A percentile compares a stretch with the other conserved stretches of the same genome.
phyloP scores from a whole-genome alignment of 2,888 invertebrate species.

The Tortricodes alternella region DNA sequence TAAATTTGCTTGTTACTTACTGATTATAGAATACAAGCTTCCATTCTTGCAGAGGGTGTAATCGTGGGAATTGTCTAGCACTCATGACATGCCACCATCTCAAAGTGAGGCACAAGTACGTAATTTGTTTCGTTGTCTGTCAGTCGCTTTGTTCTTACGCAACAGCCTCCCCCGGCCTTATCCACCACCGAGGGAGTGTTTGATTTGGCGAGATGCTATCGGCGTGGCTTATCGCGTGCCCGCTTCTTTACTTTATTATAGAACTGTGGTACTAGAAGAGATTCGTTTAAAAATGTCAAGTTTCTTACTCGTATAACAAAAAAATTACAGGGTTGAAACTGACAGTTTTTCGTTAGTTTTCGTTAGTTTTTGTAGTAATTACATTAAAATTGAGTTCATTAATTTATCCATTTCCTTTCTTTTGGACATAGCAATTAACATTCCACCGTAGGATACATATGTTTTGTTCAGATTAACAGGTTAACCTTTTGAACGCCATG shows the following conservation, averaged over 20 bases:
- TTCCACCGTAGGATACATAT: too few species aligned
- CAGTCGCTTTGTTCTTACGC: constrained; percentile 59
- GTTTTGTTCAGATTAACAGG: too few species aligned
- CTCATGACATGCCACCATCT: constrained; percentile 3
- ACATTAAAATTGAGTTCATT: too few species aligned
- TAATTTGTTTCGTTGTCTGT: constrained; percentile 28
- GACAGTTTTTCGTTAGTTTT: too few species aligned
- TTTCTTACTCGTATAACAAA: too few species aligned
- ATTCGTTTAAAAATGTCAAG: not conserved
- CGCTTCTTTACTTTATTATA: constrained; percentile 35
- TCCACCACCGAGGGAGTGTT: constrained; percentile 65
- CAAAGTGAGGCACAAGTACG: constrained; percentile 8
- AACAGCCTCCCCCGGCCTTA: constrained; percentile 54
- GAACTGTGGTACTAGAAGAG: constrained; percentile 17
- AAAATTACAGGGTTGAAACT: too few species aligned
- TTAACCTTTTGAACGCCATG: too few species aligned
- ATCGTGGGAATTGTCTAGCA: not conserved
- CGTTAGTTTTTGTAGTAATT: too few species aligned
- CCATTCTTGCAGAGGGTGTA: not conserved
- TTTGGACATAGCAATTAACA: too few species aligned
- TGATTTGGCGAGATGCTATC: constrained; percentile 66
- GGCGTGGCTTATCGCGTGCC: constrained; percentile 49
- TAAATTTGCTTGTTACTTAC: too few species aligned
- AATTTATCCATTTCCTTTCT: too few species aligned
- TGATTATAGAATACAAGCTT: too few species aligned